Evolutionary conservation across 2,888 invertebrate species (phyloP).

Genomic region (Dorcus hopei): DNA sequence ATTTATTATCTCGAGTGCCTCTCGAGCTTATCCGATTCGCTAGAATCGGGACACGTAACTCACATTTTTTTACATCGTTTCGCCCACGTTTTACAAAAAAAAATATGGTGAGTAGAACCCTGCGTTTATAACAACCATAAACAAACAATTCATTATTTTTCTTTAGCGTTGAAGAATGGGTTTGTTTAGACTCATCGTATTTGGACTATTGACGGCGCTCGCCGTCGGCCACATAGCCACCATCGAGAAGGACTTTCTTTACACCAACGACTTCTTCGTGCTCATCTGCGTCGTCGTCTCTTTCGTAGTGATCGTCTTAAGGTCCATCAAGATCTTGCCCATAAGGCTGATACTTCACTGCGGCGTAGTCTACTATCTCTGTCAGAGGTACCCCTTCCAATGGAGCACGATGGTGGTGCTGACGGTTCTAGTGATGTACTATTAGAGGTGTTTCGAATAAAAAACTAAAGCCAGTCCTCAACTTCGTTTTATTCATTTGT

Average conservation of each 20-base stretch:
- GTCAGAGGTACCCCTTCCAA: neutral
- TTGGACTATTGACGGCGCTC: neutral
- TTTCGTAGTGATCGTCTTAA: neutral
- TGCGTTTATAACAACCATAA: no score
- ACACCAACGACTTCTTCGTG: conserved; percentile 1
- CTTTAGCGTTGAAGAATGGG: no score
- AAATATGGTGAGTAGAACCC: no score
- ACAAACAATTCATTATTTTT: no score
- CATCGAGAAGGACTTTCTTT: neutral
- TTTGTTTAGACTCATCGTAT: neutral
- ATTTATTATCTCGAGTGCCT: no score
- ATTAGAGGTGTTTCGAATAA: neutral
- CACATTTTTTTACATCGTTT: no score
- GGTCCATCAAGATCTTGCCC: neutral
- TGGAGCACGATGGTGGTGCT: neutral
- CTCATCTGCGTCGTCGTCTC: neutral
- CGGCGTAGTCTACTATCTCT: neutral
- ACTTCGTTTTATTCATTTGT: no score
- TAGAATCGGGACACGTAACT: no score
- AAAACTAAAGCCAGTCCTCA: neutral
- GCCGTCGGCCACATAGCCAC: neutral
- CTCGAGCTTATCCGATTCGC: no score
- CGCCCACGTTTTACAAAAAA: no score
- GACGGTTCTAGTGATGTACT: neutral
- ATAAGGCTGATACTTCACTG: neutral